These are phyloP conservation scores for Clarias pachynema DNA, from an alignment of 2,797 vertebrate genomes.

Conservation along the genomic window DNA sequence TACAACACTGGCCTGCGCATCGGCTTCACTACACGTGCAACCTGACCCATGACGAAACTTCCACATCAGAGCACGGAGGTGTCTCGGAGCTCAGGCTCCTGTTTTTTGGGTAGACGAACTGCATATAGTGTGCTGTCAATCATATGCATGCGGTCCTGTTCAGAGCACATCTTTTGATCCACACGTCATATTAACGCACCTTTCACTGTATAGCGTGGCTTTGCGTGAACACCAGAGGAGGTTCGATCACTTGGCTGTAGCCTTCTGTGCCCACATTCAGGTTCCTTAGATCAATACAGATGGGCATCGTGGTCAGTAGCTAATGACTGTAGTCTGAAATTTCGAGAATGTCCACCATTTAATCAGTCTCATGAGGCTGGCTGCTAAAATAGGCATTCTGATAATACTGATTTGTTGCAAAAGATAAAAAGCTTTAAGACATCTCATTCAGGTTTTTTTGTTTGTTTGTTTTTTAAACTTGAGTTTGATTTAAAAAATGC, in stretches of 20 bases:
- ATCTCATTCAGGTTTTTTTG: slow-evolving; percentile 22
- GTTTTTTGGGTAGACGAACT: slow-evolving; percentile 34
- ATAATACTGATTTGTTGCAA: slow-evolving; percentile 27
- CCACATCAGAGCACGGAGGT: slow-evolving; percentile 21
- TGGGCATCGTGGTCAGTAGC: slow-evolving; percentile 9
- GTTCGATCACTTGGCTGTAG: slow-evolving; percentile 10
- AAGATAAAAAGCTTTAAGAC: slow-evolving; percentile 48
- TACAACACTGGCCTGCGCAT: slow-evolving; percentile 20
- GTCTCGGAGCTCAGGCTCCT: slow-evolving; percentile 20
- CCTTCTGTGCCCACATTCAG: slow-evolving; percentile 1
- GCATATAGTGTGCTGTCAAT: slow-evolving; percentile 36
- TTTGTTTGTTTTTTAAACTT: not conserved
- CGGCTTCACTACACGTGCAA: slow-evolving; percentile 6
- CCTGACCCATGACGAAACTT: slow-evolving; percentile 29
- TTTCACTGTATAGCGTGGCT: slow-evolving; percentile 23
- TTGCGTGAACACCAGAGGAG: slow-evolving; percentile 14
- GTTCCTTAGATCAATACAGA: not conserved
- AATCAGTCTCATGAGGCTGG: slow-evolving; percentile 17
- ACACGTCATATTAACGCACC: not conserved
- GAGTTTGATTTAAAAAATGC: slow-evolving; percentile 25
- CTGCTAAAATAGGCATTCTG: slow-evolving; percentile 24
- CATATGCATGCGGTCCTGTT: slow-evolving; percentile 59
- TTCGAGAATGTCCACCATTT: not conserved
- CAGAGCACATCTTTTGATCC: slow-evolving; percentile 38
- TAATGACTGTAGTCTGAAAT: slow-evolving; percentile 32